Conservation (phyloP, 2,888 invertebrate genomes). For the Drosophila borborema region DNA sequence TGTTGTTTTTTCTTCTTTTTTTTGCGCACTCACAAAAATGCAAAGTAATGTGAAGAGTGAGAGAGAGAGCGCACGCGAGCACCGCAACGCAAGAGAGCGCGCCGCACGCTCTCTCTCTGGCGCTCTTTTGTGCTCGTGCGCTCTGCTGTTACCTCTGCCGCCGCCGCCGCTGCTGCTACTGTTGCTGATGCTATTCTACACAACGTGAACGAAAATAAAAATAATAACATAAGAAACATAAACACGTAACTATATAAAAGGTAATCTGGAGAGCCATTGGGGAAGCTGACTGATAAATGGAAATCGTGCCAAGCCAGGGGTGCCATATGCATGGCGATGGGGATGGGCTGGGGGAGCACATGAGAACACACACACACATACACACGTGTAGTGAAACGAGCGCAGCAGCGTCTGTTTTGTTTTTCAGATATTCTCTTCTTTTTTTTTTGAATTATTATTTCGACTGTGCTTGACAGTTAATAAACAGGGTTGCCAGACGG, state of each 20-base stretch:
- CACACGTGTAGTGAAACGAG: conserved; percentile 27
- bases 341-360: neutral
- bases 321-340: neutral
- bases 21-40: conserved; percentile 70
- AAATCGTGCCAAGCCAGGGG: conserved; percentile 26
- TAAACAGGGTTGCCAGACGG: conserved; percentile 68
- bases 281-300: conserved; percentile 60
- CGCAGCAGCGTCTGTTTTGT: conserved; percentile 32
- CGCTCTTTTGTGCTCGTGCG: conserved; percentile 16
- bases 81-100: conserved; percentile 16
- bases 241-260: conserved; percentile 77
- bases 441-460: neutral
- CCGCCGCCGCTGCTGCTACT: neutral
- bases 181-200: conserved; percentile 20
- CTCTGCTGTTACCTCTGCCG: conserved; percentile 1
- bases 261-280: conserved; percentile 42
- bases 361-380: neutral
- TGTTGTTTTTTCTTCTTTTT: conserved; percentile 59
- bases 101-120: too few relatives aligned
- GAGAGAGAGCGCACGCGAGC: conserved; percentile 1
- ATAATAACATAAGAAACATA: conserved; percentile 76
- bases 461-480: conserved; percentile 57
- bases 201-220: conserved; percentile 64
- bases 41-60: conserved; percentile 61
- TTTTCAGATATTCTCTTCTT: conserved; percentile 11